Evolutionary conservation across 2,888 invertebrate species (phyloP), one percentile per base, ranked within the genome.

Genomic region (Melinaea menophilus): DNA sequence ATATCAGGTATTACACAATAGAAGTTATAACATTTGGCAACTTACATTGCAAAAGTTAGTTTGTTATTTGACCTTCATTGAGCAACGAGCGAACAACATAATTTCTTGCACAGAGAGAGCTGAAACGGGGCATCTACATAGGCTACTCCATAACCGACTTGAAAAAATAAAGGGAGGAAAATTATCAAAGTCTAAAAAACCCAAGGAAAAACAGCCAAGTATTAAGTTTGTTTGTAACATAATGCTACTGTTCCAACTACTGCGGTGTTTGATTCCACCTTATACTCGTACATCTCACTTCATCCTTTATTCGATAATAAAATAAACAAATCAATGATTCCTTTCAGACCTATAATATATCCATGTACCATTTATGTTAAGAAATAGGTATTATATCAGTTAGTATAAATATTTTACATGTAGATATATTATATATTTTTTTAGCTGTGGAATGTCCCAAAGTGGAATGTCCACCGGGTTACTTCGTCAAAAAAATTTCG

Each of bases 381-480:
- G 37, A 37, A 7, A 37, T 5, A 37, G 4, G 4, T 37, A 37
- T 37, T 37, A 2, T 37, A 37, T 37, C 37, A 37, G 37, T 37
- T 37, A 37, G 11, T 22, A 4, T 48, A n/a, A 4, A 5, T 22
- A 48, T 4, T 22, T 4, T 13, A n/a, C 2, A 22, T 4, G 3
- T 3, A 51, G 3, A 9, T n/a, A 31, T 31, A 11, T 22, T 51
- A 11, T 57, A 2, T 57, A 37, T 51, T 35, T 63, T 35, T 72
- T 13, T 77, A 88, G 88, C 87, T 0, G 51, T 72, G 63, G 81
- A 90, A 54, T 93, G 93, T 71, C 92, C 92, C 0, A 79, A 80
- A 56, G 90, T 92, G 2, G 78, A 84, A 57, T 96, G 95, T 73
- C 94, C 94, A 0, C 90, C 91, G 0, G 93, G 92, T 41, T 95